A percentile compares a stretch with the other conserved stretches of the same genome.
These are phyloP conservation scores for Spea bombifrons DNA, from an alignment of 2,113 vertebrate species.

Conservation along the genomic window DNA sequence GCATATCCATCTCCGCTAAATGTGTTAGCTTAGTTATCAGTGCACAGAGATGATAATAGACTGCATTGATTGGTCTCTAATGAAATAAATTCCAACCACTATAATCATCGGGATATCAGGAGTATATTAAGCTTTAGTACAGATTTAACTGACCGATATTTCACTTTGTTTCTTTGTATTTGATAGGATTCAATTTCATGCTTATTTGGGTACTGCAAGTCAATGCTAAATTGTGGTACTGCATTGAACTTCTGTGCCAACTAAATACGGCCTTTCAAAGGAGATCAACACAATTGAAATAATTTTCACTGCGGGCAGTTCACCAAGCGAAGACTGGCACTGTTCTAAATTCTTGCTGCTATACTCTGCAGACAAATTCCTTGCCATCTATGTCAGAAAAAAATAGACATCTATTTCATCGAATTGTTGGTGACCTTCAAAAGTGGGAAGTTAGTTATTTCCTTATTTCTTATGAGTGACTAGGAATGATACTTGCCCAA, in stretches of 20 bases:
- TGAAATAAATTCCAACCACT: constrained; percentile 13
- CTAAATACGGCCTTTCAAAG: constrained; percentile 45
- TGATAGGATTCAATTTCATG: constrained; percentile 55
- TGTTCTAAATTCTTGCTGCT: background rate
- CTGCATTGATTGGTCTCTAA: background rate
- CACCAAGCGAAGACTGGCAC: constrained; percentile 28
- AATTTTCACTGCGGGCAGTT: background rate
- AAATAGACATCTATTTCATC: background rate
- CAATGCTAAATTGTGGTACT: constrained; percentile 34
- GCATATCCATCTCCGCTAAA: too few relatives aligned
- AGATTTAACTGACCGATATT: constrained; percentile 32
- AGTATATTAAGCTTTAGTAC: background rate
- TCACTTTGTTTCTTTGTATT: background rate
- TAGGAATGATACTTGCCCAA: background rate
- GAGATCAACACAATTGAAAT: constrained; percentile 47
- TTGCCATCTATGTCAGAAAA: background rate
- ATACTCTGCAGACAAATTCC: background rate
- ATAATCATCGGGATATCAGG: constrained; percentile 24
- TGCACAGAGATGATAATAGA: background rate
- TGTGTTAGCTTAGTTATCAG: too few relatives aligned
- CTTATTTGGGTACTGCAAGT: constrained; percentile 48
- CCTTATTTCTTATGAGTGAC: constrained; percentile 4
- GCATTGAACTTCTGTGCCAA: constrained; percentile 28
- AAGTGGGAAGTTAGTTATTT: background rate
- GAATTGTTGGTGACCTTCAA: background rate